Base-by-base conservation (phyloP, 37 sponge, comb jelly and placozoan species). In the Eunapius fragilis region DNA sequence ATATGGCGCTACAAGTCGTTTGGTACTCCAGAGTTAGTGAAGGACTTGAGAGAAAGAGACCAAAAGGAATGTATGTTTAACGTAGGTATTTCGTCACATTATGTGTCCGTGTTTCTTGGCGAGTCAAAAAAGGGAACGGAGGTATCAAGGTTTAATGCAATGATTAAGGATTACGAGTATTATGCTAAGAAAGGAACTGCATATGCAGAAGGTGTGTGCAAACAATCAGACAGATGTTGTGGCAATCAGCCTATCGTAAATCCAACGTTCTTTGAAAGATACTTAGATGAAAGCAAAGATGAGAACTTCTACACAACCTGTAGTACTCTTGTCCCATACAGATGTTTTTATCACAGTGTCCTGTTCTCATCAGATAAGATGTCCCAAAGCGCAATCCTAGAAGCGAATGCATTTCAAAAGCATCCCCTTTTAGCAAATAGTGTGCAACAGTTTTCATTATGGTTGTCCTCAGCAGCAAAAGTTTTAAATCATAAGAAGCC, bases 381-480 rank as follows among this genome's bases (percentile, higher is more conserved):
- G 0, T 31, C 25, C 38, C 17, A 75, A 2, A 58, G 11, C 2
- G 41, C 31, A 36, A n/a, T 31, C 13, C 33, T 87, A 23, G 69
- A 31, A 31, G 68, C 76, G 14, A 25, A 2, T 2, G 24, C 19
- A 25, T 89, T 89, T 71, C 2, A 38, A 0, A 50, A 33, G 22
- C 58, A 38, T 17, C 89, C 89, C 6, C 68, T 89, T 13, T 75
- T 89, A 22, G 83, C 84, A 14, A 89, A 89, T 37, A 78, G 80
- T 72, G 84, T 89, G 36, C 89, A 89, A 73, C 89, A 89, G 80
- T 84, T 89, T 48, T 36, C 74, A 19, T 72, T 89, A 36, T 89
- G 89, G 89, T 34, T 81, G 27, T 30, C 33, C 2, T 2, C 38
- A 35, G 23, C 69, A 34, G 80, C 70, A 24, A 23, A 12, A 11